Base-by-base conservation (phyloP, 2,888 invertebrate species). In the Pomacea canaliculata region DNA sequence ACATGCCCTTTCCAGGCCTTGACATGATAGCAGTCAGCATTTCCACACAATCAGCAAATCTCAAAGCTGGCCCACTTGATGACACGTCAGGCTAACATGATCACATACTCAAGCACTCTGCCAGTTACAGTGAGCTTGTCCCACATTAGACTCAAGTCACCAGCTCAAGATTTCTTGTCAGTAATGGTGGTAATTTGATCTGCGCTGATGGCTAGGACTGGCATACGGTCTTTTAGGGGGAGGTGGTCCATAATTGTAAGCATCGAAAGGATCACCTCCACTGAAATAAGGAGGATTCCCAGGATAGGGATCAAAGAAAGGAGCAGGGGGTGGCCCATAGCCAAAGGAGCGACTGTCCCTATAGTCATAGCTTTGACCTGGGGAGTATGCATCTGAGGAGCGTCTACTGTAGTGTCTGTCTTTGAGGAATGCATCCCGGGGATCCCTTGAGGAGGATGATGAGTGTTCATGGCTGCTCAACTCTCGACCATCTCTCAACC, bases 181-280 rank as follows among this genome's bases (percentile, higher is more conserved):
- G 59, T 70, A 75, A 51, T 75, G 69, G 16, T 70, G 59, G 60
- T 75, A 70, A 37, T 75, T 62, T 16, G 69, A 70, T 13, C 75
- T 70, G 48, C 75, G 48, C 51, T 51, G 62, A 27, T 69, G 63
- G 62, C 69, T 56, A 23, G 69, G 63, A 27, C 71, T 73, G 27
- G 77, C 74, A 70, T 79, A 82, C 7, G 79, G 81, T 78, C 83
- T 76, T 16, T 79, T 79, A 37, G 79, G 80, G 19, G 82, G 80
- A n/a, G 78, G 71, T 19, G 79, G 79, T 48, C 83, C 77, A 51
- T 80, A 79, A 27, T 68, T 77, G 65, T 76, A 75, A n/a, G 48
- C 70, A 67, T 48, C 70, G 60, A 65, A 46, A 13, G 68, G 68
- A 37, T 27, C 37, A 63, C 27, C 27, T 2, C 63, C 63, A 68